phyloP scores from a whole-genome alignment of 1,140 invertebrate species.

The Apis cerana region DNA sequence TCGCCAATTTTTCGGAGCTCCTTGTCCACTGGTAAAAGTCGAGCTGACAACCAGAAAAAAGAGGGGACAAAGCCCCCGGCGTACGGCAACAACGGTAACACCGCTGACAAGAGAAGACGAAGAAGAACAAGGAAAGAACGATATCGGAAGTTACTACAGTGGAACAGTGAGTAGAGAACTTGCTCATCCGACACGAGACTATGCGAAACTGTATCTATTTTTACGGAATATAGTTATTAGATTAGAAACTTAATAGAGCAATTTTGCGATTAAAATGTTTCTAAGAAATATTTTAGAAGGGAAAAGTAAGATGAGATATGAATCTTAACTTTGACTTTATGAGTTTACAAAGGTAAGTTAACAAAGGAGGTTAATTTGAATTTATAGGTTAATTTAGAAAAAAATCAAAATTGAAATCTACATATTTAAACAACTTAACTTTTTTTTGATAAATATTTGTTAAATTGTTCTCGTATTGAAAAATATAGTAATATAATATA shows the following conservation, averaged over 20 bases:
- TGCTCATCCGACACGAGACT: not conserved
- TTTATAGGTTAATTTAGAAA: too few relatives aligned
- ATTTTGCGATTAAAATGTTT: not conserved
- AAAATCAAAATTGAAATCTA: too few relatives aligned
- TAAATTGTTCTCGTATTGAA: too few relatives aligned
- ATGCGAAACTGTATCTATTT: not conserved
- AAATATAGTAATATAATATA: too few relatives aligned
- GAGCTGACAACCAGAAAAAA: conserved; percentile 26
- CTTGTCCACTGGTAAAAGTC: conserved; percentile 44
- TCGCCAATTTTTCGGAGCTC: conserved; percentile 33
- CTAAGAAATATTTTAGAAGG: too few relatives aligned
- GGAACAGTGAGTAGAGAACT: conserved; percentile 37
- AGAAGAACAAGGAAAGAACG: conserved; percentile 10
- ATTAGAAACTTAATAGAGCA: not conserved
- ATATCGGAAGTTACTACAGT: conserved; percentile 25
- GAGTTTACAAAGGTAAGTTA: too few relatives aligned
- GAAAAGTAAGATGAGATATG: not conserved
- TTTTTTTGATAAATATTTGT: too few relatives aligned
- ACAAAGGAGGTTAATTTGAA: too few relatives aligned
- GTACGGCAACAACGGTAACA: not conserved
- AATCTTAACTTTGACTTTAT: not conserved
- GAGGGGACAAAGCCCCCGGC: not conserved
- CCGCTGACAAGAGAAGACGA: not conserved
- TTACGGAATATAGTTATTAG: not conserved
- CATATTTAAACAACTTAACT: too few relatives aligned